Base-by-base conservation (phyloP, 2,888 invertebrate species). In the Heliconius sara region DNA sequence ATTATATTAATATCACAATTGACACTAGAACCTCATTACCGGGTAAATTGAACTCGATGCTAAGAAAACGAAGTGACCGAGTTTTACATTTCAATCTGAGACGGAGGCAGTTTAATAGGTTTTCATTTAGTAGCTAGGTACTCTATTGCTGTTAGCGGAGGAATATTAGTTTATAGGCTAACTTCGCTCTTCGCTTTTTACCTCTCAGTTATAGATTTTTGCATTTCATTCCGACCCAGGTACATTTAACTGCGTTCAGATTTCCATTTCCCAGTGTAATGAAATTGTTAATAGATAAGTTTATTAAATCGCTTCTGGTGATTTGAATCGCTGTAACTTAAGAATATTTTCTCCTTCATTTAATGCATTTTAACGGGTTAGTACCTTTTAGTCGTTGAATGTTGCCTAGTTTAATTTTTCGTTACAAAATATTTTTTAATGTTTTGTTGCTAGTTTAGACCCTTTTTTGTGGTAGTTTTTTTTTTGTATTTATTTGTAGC, bases 221-320 rank as follows among this genome's bases (percentile, higher is more conserved):
- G 86, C 87, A 86, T 89, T 91, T 89, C 87, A 89, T 89, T 88
- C 85, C 86, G 85, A 86, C 84, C 85, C 87, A 85, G 89, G 86
- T 87, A 86, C 90, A 89, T 91, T 92, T 90, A 91, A 86, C 88
- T 87, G 86, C 90, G 90, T 91, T 92, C 90, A 91, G 86, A 88
- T 89, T 92, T 90, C 88, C 86, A 92, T 93, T 92, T 93, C 90
- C 89, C 84, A 85, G 89, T 88, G 88, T 91, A 91, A 92, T 86
- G 85, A 85, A 85, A 85, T 91, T 92, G 90, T 91, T 91, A 91
- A 89, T 88, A 87, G 87, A 84, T 84, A 88, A 89, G 87, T 91
- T 90, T 87, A 86, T 88, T 87, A 85, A 84, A 87, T 86, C 84
- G 85, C 86, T 85, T 82, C 70, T 80, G 82, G 83, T 84, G 83